Evolutionary conservation across 2,113 vertebrate genomes (phyloP).

Genomic region (Cyphomyrus discorhynchus): DNA sequence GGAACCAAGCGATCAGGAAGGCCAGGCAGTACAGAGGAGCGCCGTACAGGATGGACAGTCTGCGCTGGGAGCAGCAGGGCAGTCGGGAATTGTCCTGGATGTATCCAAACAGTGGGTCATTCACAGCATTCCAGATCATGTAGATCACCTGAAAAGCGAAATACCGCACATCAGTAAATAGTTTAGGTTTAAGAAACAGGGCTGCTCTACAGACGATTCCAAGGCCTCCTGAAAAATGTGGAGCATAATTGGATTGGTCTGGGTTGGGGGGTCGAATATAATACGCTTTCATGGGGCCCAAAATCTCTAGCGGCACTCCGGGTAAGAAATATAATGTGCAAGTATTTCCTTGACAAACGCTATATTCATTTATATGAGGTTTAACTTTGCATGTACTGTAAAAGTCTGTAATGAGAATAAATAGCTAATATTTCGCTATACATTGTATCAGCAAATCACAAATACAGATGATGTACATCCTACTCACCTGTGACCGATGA

Average conservation of each 20-base stretch:
- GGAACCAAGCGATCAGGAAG: conserved; percentile 88
- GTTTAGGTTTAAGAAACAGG: not conserved
- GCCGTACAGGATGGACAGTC: conserved; percentile 68
- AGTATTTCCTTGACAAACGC: not conserved
- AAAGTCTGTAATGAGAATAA: not conserved
- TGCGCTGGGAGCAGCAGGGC: conserved; percentile 56
- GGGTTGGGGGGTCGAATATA: not conserved
- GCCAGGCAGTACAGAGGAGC: conserved; percentile 67
- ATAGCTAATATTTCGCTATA: not conserved
- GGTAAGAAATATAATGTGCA: not conserved
- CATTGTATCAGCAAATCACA: not conserved
- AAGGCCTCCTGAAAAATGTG: not conserved
- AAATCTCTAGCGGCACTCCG: not conserved
- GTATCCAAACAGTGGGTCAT: conserved; percentile 79
- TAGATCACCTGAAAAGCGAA: conserved; percentile 66
- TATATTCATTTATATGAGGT: not conserved
- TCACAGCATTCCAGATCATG: conserved; percentile 84
- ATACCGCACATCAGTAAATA: not conserved
- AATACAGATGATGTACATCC: not conserved
- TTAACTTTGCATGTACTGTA: not conserved
- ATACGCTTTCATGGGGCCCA: not conserved
- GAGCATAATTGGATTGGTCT: not conserved
- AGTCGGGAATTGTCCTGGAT: conserved; percentile 69
- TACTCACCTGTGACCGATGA: conserved; percentile 73
- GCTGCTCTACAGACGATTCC: not conserved